These are phyloP conservation scores for Gymnorhina tibicen DNA, from an alignment of 2,113 vertebrate genomes.

Conservation along the genomic window DNA sequence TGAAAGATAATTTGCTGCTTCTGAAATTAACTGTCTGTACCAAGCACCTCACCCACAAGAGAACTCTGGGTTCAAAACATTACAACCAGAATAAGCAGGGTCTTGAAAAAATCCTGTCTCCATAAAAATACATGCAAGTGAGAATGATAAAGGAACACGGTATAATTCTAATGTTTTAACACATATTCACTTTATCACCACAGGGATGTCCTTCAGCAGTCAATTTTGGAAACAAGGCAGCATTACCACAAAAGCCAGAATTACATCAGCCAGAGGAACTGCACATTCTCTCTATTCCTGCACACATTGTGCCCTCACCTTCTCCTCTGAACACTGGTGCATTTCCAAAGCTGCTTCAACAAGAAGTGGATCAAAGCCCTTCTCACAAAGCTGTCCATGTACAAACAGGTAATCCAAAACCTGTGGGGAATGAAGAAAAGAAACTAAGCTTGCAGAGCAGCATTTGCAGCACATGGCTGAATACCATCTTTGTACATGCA, in stretches of 20 bases:
- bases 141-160: neutral
- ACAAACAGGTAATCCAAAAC: conserved; percentile 93
- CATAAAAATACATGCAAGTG: neutral
- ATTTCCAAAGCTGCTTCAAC: conserved; percentile 96
- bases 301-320: conserved; percentile 73
- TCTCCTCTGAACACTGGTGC: conserved; percentile 93
- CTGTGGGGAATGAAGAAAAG: conserved; percentile 9
- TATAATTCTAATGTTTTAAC: neutral
- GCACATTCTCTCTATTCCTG: neutral
- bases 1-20: neutral
- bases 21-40: neutral
- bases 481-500: neutral
- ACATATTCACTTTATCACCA: neutral
- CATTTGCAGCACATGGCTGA: rapidly evolving
- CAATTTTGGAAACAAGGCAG: neutral
- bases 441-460: neutral
- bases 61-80: neutral
- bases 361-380: conserved; percentile 88
- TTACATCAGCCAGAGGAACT: neutral
- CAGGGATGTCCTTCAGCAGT: neutral
- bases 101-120: neutral
- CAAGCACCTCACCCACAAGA: neutral
- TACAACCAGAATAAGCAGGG: neutral
- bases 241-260: neutral
- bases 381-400: conserved; percentile 90